Evolutionary conservation across 2,888 invertebrate genomes (phyloP), one percentile per base, ranked within the genome.

Genomic region (Therioaphis trifolii): DNA sequence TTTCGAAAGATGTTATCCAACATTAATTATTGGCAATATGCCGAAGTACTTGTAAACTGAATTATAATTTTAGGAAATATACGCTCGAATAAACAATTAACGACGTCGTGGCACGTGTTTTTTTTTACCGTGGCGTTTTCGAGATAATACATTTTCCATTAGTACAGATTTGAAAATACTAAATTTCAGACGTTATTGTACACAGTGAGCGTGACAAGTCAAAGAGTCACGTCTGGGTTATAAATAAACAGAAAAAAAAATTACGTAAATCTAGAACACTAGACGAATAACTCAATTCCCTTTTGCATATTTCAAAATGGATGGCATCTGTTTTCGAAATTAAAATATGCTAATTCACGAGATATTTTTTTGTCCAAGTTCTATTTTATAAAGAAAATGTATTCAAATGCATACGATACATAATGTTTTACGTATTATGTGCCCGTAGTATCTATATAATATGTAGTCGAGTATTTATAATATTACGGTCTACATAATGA

Each of bases 1-100:
- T 49, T 4, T 14, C 21, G 4, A 35, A 46, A 52, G 21, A 52
- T 35, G 49, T 66, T 35, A 77, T 40, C 21, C 21, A 29, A 52
- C 49, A 52, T 11, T 12, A 72, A 12, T 72, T 29, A 27, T 29
- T 52, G 72, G 29, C 29, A n/a, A 52, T 29, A 9, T 49, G 49
- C 27, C 71, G 49, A 49, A 12, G 49, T n/a, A 18, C 1, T 12
- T 27, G n/a, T 4, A 69, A 24, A 43, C 29, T n/a, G 18, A n/a
- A 11, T 29, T 52, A 14, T 29, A 29, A 72, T 49, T 40, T 55
- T 27, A 55, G n/a, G 11, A 40, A 27, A 4, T 40, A 3, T 40
- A 74, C 55, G 11, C 14, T 40, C 11, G 40, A 74, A 9, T 74
- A 58, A 74, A 58, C 40, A 49, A 35, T 35, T 5, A 49, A 71